phyloP scores from a whole-genome alignment of 92 coral and sea anemone genomes.

The Palythoa grandis region DNA sequence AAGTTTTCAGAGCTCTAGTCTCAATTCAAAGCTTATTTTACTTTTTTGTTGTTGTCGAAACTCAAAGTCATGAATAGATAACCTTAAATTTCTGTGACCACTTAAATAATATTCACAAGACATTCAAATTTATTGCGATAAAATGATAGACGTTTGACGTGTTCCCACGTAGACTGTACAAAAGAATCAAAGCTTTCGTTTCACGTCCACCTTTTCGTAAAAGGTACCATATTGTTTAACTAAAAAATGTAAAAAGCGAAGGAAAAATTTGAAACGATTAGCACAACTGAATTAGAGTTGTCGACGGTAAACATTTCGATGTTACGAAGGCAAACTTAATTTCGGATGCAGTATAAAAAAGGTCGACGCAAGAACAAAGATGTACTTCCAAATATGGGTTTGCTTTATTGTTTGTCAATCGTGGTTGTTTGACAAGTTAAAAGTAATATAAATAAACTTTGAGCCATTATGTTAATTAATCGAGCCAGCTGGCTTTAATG shows the following conservation, averaged over 20 bases:
- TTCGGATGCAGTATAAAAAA: slow-evolving; percentile 31
- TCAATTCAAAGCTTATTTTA: no score
- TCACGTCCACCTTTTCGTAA: not conserved
- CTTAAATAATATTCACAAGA: slow-evolving; percentile 44
- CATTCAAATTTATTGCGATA: slow-evolving; percentile 31
- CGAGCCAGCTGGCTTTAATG: slow-evolving; percentile 68
- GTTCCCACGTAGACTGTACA: not conserved
- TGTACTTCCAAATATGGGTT: slow-evolving; percentile 56
- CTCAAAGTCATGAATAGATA: slow-evolving; percentile 20
- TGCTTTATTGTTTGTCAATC: slow-evolving; percentile 50
- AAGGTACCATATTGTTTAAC: not conserved
- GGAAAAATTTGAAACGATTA: not conserved
- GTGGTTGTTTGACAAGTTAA: slow-evolving; percentile 53
- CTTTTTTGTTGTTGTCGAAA: no score
- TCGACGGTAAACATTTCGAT: not conserved
- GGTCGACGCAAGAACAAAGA: not conserved
- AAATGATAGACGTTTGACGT: slow-evolving; percentile 38
- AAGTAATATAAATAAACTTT: slow-evolving; percentile 67
- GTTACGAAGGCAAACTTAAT: slow-evolving; percentile 15
- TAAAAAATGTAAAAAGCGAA: not conserved
- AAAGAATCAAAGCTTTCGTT: slow-evolving; percentile 14
- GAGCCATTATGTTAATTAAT: slow-evolving; percentile 80
- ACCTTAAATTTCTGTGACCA: slow-evolving; percentile 30
- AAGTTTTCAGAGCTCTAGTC: no score
- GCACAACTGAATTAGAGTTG: not conserved